phyloP scores from a whole-genome alignment of 2,113 vertebrate species.

The Pithys albifrons region DNA sequence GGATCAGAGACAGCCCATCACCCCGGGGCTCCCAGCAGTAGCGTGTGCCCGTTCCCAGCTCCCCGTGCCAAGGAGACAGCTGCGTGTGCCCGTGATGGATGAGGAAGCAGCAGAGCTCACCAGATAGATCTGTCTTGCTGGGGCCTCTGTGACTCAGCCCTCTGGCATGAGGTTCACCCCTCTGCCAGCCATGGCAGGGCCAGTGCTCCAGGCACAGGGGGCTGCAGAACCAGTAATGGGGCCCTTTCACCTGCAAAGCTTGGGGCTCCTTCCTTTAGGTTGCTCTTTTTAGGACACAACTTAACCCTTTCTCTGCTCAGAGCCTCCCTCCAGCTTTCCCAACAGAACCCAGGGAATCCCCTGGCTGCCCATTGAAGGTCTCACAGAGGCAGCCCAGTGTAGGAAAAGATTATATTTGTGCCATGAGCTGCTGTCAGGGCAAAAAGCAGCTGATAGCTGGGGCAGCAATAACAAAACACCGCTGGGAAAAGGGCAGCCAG shows the following conservation, averaged over 20 bases:
- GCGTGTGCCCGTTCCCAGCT: not conserved
- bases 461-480: not conserved
- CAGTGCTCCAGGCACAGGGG: not conserved
- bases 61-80: conserved; percentile 19
- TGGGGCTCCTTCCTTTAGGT: not conserved
- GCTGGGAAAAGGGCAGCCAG: not conserved
- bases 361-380: not conserved
- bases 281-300: not conserved
- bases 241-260: not conserved
- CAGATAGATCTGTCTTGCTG: not conserved
- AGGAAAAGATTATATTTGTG: not conserved
- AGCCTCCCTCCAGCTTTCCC: not conserved
- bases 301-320: not conserved
- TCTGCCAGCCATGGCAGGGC: not conserved
- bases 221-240: not conserved
- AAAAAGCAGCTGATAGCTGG: conserved; percentile 14
- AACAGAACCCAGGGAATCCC: not conserved
- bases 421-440: not conserved
- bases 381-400: not conserved
- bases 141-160: not conserved
- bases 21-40: not conserved
- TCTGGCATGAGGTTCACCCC: not conserved
- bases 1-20: not conserved
- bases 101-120: not conserved
- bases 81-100: not conserved